Conservation (phyloP, 2,797 vertebrate genomes). For the Heterohyrax brucei region DNA sequence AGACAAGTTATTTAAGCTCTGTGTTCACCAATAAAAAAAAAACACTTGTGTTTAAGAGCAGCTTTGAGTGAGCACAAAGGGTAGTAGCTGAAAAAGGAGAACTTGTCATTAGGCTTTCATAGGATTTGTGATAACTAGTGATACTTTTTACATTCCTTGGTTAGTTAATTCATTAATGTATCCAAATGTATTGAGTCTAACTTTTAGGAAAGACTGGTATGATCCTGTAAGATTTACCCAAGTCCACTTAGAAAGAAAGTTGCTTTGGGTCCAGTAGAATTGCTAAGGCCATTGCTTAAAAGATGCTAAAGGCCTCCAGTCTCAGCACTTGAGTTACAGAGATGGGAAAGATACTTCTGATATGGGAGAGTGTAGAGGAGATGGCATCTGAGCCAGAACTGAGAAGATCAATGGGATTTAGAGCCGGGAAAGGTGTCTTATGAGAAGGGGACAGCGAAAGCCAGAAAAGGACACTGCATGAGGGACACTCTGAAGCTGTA, state of each 20-base stretch:
- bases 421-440: background rate
- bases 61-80: background rate
- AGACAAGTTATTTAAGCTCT: slow-evolving; percentile 29
- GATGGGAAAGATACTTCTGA: background rate
- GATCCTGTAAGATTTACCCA: background rate
- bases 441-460: background rate
- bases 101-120: background rate
- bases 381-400: background rate
- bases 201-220: background rate
- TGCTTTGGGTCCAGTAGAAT: background rate
- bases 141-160: background rate
- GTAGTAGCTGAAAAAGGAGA: background rate
- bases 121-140: background rate
- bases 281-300: background rate
- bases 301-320: background rate
- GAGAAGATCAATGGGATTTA: background rate
- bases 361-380: background rate
- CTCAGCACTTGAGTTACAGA: background rate
- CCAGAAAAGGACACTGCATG: background rate
- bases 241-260: background rate
- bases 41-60: background rate
- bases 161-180: background rate
- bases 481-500: slow-evolving; percentile 40
- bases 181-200: background rate
- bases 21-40: background rate